Evolutionary conservation across 2,888 invertebrate species (phyloP).

Genomic region (Tetramorium bicarinatum): DNA sequence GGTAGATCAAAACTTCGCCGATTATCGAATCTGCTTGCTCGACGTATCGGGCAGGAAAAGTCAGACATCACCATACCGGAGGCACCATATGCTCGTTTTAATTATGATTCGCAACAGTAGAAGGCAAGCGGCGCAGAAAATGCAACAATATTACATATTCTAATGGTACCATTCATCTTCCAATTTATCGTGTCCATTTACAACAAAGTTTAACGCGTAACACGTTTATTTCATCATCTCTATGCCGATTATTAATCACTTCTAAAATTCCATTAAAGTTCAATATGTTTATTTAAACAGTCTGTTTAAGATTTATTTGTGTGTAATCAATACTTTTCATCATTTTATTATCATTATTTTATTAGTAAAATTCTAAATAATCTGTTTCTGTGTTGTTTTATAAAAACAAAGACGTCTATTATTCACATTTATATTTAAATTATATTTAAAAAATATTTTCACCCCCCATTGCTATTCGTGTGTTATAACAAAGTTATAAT

Average conservation of each 20-base stretch:
- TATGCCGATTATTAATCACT: background rate
- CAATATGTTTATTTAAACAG: background rate
- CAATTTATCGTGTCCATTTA: constrained; percentile 18
- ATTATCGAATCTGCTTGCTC: constrained; percentile 56
- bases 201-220: background rate
- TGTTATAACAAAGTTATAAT: constrained; percentile 18
- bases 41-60: constrained; percentile 33
- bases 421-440: background rate
- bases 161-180: constrained; percentile 16
- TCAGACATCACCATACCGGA: constrained; percentile 1
- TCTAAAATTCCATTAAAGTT: background rate
- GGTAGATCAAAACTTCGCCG: constrained; percentile 50
- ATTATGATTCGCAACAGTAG: constrained; percentile 1
- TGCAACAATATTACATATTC: background rate
- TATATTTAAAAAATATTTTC: background rate
- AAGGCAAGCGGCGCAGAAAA: constrained; percentile 7
- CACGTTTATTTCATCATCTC: background rate
- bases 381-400: background rate
- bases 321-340: background rate
- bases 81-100: constrained; percentile 15
- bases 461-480: background rate
- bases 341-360: background rate
- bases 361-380: background rate
- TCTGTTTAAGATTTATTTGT: background rate
- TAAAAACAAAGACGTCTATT: background rate